Evolutionary conservation across 1,140 invertebrate species (phyloP).

Genomic region (Bacillus rossius): DNA sequence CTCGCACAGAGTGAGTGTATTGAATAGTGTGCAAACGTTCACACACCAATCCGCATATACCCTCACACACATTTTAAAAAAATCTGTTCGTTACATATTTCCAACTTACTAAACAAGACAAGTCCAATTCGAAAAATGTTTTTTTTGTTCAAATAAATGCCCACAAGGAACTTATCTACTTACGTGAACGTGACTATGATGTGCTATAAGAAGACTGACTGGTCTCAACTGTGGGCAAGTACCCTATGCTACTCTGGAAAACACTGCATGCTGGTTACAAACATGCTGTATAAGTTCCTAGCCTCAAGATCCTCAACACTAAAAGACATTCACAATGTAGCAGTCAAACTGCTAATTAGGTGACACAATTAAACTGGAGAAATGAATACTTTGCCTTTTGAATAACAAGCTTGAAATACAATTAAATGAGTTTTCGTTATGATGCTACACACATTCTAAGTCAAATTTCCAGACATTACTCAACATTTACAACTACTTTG

Average conservation of each 20-base stretch:
- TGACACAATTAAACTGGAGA: too few species aligned
- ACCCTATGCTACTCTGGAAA: background rate
- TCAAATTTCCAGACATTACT: too few species aligned
- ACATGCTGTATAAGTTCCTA: background rate
- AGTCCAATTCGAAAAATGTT: background rate
- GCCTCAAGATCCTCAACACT: background rate
- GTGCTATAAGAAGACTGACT: background rate
- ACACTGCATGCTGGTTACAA: background rate
- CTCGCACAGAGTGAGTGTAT: background rate
- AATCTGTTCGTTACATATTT: background rate
- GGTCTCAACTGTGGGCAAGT: background rate
- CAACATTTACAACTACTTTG: too few species aligned
- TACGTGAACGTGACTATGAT: background rate
- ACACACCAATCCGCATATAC: background rate
- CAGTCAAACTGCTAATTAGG: background rate
- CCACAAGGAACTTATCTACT: conserved; percentile 13
- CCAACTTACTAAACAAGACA: background rate
- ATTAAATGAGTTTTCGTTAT: too few species aligned
- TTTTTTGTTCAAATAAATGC: conserved; percentile 3
- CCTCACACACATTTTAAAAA: background rate
- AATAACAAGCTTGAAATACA: too few species aligned
- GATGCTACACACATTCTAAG: too few species aligned
- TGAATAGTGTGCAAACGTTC: background rate
- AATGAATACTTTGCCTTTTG: too few species aligned
- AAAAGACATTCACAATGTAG: background rate